A percentile compares a stretch with the other conserved stretches of the same genome.
Conservation (phyloP, 2,113 vertebrate species). For the Apodemus sylvaticus region DNA sequence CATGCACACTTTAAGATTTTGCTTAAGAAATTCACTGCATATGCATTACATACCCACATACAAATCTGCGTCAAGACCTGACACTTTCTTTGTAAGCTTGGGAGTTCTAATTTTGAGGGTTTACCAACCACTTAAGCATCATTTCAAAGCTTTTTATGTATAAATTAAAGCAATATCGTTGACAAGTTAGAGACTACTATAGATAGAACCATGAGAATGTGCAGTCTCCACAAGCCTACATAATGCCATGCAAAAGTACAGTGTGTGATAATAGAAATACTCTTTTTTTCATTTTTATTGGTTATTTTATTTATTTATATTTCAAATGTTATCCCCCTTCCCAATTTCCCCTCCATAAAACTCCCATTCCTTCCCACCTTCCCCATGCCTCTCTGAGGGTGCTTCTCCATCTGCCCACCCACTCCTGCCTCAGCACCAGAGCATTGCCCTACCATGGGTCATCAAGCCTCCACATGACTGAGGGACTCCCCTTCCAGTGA, state of each 20-base stretch:
- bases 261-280: background rate
- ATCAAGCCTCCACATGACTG: no score
- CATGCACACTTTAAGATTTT: background rate
- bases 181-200: background rate
- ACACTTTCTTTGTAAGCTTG: background rate
- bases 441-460: no score
- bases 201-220: conserved; percentile 13
- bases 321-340: no score
- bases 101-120: conserved; percentile 22
- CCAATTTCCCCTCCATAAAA: no score
- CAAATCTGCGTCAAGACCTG: background rate
- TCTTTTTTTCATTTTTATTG: background rate
- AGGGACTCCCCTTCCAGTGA: no score
- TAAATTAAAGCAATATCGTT: conserved; percentile 18
- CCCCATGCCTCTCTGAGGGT: no score
- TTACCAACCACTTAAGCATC: conserved; percentile 1
- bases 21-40: background rate
- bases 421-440: no score
- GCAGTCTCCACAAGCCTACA: background rate
- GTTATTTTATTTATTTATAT: no score
- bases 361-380: no score
- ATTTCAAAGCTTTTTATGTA: conserved; percentile 22
- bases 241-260: background rate
- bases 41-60: background rate
- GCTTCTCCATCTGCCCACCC: no score